These are phyloP conservation scores for Gallinago nigripennis DNA, from an alignment of 2,797 vertebrate species.

Conservation along the genomic window DNA sequence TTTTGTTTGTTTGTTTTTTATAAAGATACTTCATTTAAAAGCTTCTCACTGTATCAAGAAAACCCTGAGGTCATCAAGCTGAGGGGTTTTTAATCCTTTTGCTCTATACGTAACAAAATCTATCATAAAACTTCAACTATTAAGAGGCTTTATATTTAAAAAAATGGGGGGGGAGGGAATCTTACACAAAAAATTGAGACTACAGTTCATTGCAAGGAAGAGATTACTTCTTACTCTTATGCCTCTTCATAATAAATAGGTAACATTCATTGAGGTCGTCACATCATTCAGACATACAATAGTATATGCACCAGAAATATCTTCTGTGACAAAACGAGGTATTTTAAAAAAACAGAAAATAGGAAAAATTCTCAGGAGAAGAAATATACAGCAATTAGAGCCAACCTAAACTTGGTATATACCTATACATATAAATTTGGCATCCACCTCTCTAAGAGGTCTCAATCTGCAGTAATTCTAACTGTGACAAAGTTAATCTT, in stretches of 20 bases:
- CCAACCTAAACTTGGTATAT: neutral
- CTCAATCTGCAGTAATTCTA: neutral
- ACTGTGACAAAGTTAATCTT: neutral
- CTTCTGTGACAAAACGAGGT: neutral
- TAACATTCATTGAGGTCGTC: neutral
- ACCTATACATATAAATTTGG: neutral
- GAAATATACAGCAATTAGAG: neutral
- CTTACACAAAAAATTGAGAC: neutral
- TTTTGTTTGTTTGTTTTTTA: no score
- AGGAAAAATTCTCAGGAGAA: neutral
- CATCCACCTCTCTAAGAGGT: neutral
- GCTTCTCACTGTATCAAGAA: neutral
- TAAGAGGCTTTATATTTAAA: neutral
- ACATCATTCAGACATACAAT: neutral
- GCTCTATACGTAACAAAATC: neutral
- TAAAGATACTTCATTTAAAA: neutral
- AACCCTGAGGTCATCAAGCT: neutral
- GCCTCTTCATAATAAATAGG: neutral
- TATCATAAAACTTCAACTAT: neutral
- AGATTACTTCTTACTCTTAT: neutral
- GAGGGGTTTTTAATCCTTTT: neutral
- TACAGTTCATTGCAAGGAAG: neutral
- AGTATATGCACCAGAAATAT: neutral
- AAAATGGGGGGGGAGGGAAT: fast-evolving
- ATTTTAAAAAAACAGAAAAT: neutral